phyloP scores from a whole-genome alignment of 1,140 invertebrate species.

The Caenorhabditis brenneri region DNA sequence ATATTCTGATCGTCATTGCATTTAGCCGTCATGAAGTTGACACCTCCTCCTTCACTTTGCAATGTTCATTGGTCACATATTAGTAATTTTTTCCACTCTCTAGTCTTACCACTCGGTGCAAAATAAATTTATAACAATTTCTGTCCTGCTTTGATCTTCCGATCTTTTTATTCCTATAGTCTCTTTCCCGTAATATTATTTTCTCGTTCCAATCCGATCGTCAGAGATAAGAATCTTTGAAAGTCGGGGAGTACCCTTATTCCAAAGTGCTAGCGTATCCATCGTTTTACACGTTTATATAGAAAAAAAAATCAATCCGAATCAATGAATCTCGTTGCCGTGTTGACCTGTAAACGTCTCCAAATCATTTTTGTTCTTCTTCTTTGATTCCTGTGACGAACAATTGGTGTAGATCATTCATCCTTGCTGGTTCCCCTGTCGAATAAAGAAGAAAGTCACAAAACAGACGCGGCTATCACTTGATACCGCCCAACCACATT shows the following conservation, averaged over 20 bases:
- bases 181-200: neutral
- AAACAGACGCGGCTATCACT: conserved; percentile 16
- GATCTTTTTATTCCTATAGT: neutral
- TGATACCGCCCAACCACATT: neutral
- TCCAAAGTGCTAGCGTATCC: neutral
- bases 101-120: neutral
- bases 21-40: neutral
- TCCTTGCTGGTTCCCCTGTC: neutral
- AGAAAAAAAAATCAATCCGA: no score
- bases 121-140: neutral
- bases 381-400: neutral
- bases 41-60: neutral
- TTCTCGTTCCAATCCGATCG: neutral
- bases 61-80: conserved; percentile 16
- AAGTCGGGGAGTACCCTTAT: neutral
- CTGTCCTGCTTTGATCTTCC: neutral
- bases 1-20: neutral
- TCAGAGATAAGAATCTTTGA: neutral
- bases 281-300: no score
- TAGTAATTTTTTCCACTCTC: neutral
- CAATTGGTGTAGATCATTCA: conserved; percentile 32
- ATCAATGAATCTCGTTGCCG: no score
- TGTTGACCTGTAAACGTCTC: neutral
- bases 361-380: neutral
- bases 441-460: conserved; percentile 20